Evolutionary conservation across 2,797 vertebrate genomes (phyloP), one percentile per base, ranked within the genome.

Genomic region (Coregonus suidteri): DNA sequence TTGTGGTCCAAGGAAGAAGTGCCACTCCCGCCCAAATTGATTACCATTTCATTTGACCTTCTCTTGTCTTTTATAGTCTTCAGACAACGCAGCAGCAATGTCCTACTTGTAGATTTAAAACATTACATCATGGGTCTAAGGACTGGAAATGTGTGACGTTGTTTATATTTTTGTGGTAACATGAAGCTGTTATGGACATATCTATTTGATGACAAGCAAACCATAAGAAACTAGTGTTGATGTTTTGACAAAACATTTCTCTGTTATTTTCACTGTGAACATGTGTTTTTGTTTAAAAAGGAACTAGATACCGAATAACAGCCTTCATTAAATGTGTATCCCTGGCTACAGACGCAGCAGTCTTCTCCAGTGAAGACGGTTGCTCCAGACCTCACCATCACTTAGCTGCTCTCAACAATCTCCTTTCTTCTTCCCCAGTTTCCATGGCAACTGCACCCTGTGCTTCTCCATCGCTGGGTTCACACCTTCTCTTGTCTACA

Each of bases 401-500:
- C 80, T 80, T 72, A 70, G n/a, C 68, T 77, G 83, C 75, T 84
- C 73, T 80, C 79, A 88, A 82, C 75, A 80, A 74, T 72, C 80
- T 77, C 74, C 56, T 69, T 73, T 83, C 88, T 77, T 81, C 80
- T 80, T 80, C 77, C 78, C 72, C 84, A 81, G 88, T 91, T 91
- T 84, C 88, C 86, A 91, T 89, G 85, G 86, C 84, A 90, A 91
- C 88, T 79, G 80, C 73, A 34, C 79, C 76, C 78, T 80, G 74
- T 82, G 83, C 79, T 78, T 84, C 86, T 79, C 78, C 79, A 75
- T 68, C 76, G 82, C 75, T 73, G 77, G 80, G 70, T 52, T 64
- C 41, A 71, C 41, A 47, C 41, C 41, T 47, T 71, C 14, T 54
- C 54, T 56, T 4, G 4, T 18, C 5, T 18, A 1, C 31, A 4